Base-by-base conservation (phyloP, 2,888 invertebrate genomes). In the Synanthedon vespiformis region DNA sequence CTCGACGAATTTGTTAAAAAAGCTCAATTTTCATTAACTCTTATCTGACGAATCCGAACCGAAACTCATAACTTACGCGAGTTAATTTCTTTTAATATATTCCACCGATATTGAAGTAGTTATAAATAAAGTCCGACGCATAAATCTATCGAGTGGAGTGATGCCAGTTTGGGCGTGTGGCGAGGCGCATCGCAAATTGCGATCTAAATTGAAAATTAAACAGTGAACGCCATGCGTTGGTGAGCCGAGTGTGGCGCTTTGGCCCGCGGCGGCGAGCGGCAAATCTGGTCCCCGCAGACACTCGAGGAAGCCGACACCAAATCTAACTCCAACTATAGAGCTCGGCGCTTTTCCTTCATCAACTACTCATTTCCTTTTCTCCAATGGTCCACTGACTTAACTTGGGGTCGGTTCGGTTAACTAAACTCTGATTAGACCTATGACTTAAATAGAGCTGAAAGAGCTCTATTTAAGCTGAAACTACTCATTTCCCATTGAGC, bases 201-300 rank as follows among this genome's bases (percentile, higher is more conserved):
- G 79, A 88, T 88, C 88, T 88, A 83, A 88, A 88, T 88, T 88
- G 88, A 88, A 88, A 88, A 88, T 88, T 87, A 88, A 88, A 88
- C 85, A 87, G 81, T 77, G 74, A 61, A 61, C 64, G 61, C 60
- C 60, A 59, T 56, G 58, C 54, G 63, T 55, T 58, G 58, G 55
- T 52, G 56, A 53, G 51, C 56, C 41, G 49, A 48, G 14, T 48
- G 48, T 51, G 54, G 53, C 53, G 41, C 53, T 40, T 22, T 14
- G 13, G 47, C 40, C 54, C 44, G 53, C 55, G 53, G 57, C 54
- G 59, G 34, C 54, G 55, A 61, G 61, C 54, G 61, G 61, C 59
- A 57, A 34, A 34, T 34, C 34, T 34, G 34, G 34, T 34, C 34
- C 34, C 10, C 34, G 34, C 34, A 22, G 52, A 54, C 55, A 67